phyloP scores from a whole-genome alignment of 2,888 invertebrate species.

The Isoperla grammatica region DNA sequence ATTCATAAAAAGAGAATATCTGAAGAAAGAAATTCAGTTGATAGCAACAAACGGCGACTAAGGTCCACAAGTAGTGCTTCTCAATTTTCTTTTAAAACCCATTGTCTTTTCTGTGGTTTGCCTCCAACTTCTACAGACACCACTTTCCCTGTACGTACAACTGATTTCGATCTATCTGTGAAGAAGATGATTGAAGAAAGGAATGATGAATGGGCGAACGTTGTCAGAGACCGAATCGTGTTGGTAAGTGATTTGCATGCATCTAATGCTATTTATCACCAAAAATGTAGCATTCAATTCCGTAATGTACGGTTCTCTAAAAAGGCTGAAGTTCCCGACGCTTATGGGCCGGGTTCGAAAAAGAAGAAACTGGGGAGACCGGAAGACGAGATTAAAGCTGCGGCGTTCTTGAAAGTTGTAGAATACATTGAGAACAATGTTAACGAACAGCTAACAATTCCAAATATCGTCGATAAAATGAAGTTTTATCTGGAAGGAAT shows the following conservation, averaged over 20 bases:
- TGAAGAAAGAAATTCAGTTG: too few species aligned
- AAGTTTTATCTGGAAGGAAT: not conserved
- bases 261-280: slow-evolving; percentile 2
- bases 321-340: too few species aligned
- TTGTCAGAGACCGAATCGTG: not conserved
- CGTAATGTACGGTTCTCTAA: not conserved
- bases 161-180: slow-evolving; percentile 7
- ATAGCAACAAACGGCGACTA: too few species aligned
- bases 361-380: not conserved
- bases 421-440: slow-evolving; percentile 7
- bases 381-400: not conserved
- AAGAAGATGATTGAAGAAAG: slow-evolving; percentile 3
- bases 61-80: too few species aligned
- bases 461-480: slow-evolving; percentile 12
- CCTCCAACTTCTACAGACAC: too few species aligned
- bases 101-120: too few species aligned
- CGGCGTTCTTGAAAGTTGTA: not conserved
- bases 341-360: not conserved
- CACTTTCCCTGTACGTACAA: not conserved
- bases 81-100: too few species aligned
- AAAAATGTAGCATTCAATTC: slow-evolving; percentile 8
- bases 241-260: slow-evolving; percentile 11
- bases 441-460: slow-evolving; percentile 9
- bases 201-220: slow-evolving; percentile 7
- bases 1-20: too few species aligned